phyloP scores from a whole-genome alignment of 2,113 vertebrate species.

The Crotophaga sulcirostris region DNA sequence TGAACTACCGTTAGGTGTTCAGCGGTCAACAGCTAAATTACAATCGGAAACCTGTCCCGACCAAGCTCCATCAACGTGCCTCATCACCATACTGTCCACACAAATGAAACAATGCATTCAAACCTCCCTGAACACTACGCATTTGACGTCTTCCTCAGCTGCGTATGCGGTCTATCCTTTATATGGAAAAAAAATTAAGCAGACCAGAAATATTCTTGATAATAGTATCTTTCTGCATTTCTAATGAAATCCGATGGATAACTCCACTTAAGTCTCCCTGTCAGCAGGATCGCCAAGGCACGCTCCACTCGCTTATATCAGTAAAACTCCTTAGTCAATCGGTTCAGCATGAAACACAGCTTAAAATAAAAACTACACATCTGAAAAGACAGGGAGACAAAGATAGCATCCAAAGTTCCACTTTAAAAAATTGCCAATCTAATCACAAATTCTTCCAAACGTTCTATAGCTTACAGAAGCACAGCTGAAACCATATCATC shows the following conservation, averaged over 20 bases:
- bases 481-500: neutral
- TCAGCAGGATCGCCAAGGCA: neutral
- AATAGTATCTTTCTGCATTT: neutral
- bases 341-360: neutral
- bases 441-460: neutral
- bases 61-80: accelerated
- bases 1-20: neutral
- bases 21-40: accelerated
- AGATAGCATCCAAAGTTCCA: neutral
- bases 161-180: neutral
- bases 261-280: neutral
- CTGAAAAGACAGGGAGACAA: neutral
- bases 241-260: neutral
- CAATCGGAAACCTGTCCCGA: neutral
- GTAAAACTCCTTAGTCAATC: neutral
- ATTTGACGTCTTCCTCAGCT: neutral
- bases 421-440: neutral
- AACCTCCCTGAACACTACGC: neutral
- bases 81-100: neutral
- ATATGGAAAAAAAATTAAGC: accelerated
- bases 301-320: neutral
- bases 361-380: neutral
- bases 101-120: neutral
- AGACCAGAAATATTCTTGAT: neutral
- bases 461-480: neutral